A percentile compares a stretch with the other conserved stretches of the same genome.
Conservation (phyloP, 1,140 invertebrate genomes). For the Bicyclus anynana region DNA sequence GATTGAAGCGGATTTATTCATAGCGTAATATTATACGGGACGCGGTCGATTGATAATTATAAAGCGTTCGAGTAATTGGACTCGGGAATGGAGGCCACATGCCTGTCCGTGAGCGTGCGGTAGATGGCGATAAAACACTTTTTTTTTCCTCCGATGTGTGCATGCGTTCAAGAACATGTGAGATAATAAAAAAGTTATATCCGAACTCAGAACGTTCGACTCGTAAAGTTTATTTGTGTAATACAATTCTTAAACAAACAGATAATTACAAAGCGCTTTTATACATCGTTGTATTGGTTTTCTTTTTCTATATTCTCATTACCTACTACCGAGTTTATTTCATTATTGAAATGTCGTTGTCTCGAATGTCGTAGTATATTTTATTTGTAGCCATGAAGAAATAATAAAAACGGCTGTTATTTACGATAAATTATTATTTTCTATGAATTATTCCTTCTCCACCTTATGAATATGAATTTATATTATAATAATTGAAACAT, state of each 20-base stretch:
- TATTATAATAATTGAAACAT: background rate
- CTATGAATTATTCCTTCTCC: background rate
- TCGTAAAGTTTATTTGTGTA: constrained; percentile 75
- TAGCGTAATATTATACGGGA: constrained; percentile 27
- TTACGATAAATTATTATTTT: background rate
- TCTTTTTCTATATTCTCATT: background rate
- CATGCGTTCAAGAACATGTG: constrained; percentile 53
- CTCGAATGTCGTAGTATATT: too few relatives aligned
- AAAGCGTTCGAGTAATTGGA: constrained; percentile 25
- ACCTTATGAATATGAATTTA: background rate
- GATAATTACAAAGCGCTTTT: constrained; percentile 46
- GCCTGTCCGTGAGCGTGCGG: constrained; percentile 26
- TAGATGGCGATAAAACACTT: constrained; percentile 43
- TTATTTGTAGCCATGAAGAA: too few relatives aligned
- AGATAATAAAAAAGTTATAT: constrained; percentile 72
- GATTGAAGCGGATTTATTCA: constrained; percentile 58
- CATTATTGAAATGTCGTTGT: background rate
- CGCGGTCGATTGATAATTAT: constrained; percentile 29
- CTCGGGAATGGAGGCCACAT: constrained; percentile 24
- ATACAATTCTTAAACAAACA: constrained; percentile 69
- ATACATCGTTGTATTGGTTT: background rate
- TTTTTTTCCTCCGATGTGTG: constrained; percentile 34
- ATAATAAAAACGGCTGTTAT: too few relatives aligned
- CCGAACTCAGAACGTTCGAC: constrained; percentile 57
- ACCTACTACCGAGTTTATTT: background rate